Base-by-base conservation (phyloP, 2,888 invertebrate genomes). In the Hemaris fuciformis region DNA sequence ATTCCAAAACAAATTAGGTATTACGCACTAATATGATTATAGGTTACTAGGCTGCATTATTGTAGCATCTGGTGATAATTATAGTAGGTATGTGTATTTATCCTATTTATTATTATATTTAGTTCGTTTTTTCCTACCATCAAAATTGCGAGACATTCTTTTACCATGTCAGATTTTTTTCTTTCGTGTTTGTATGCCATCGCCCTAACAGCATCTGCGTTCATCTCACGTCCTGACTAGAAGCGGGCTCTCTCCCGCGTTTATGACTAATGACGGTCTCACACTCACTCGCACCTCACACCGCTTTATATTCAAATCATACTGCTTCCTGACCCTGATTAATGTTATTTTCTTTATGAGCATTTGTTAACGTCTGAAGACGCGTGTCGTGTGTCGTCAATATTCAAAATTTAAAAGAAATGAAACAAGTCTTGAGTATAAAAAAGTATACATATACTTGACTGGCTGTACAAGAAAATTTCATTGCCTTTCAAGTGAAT, bases 251-350 rank as follows among this genome's bases (percentile, higher is more conserved):
- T 77, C 79, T 79, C 80, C 76, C 77, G 74, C 83, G 83, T 85
- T 88, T 89, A 91, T 92, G 91, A 92, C 88, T 92, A 91, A 92
- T 92, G 91, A 91, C 84, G 77, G 85, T 88, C 88, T 90, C 91
- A 89, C 87, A 90, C 82, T 73, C 73, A 75, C 75, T 78, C 83
- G 75, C 85, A 84, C 85, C 84, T 87, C 79, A 81, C 71, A 70
- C 73, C 76, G 79, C 84, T 91, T 91, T 90, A 89, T 90, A 91
- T 91, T 91, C 91, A 92, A 91, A 92, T 91, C 88, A 86, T 85
- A 87, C 80, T 75, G 86, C 80, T 85, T 91, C 90, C 90, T 86
- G 84, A 80, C 81, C 82, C 87, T 91, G 91, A 91, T 91, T 88
- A 88, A 92, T 92, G 89, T 83, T 80, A 76, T 85, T 88, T 89